Evolutionary conservation across 2,113 vertebrate species (phyloP).

Genomic region (Microtus ochrogaster): DNA sequence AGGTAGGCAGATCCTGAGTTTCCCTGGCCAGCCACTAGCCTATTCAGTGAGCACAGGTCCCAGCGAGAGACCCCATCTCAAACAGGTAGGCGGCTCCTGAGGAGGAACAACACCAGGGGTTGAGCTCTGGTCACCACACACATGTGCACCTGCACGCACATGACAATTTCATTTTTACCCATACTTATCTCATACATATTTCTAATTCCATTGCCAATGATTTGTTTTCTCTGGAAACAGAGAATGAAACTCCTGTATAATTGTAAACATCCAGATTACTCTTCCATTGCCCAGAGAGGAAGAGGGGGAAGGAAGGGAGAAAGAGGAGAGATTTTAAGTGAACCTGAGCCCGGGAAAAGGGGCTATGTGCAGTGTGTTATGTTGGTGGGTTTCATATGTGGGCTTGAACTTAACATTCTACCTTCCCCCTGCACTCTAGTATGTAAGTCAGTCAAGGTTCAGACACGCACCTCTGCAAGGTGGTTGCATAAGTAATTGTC

Average conservation of each 20-base stretch:
- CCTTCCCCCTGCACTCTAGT: neutral
- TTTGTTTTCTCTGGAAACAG: neutral
- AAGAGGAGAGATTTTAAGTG: neutral
- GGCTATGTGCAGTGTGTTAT: neutral
- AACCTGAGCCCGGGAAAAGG: neutral
- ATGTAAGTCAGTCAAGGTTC: slow-evolving; percentile 5
- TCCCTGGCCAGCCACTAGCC: neutral
- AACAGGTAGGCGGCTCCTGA: neutral
- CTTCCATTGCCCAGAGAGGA: neutral
- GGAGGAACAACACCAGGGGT: neutral
- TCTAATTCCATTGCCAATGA: neutral
- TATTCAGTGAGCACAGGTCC: neutral
- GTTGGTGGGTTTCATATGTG: neutral
- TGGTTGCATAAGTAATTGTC: neutral
- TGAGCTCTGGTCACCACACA: too few species aligned
- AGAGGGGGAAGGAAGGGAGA: neutral
- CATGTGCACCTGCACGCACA: neutral
- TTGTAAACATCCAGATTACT: neutral
- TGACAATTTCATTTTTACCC: neutral
- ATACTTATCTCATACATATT: slow-evolving; percentile 32
- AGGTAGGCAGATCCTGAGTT: neutral
- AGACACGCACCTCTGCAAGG: neutral
- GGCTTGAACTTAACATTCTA: neutral
- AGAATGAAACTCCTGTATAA: neutral
- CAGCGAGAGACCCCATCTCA: neutral